Evolutionary conservation across 2,113 vertebrate species (phyloP), one percentile per base, ranked within the genome.

Genomic region (Cheirogaleus medius): DNA sequence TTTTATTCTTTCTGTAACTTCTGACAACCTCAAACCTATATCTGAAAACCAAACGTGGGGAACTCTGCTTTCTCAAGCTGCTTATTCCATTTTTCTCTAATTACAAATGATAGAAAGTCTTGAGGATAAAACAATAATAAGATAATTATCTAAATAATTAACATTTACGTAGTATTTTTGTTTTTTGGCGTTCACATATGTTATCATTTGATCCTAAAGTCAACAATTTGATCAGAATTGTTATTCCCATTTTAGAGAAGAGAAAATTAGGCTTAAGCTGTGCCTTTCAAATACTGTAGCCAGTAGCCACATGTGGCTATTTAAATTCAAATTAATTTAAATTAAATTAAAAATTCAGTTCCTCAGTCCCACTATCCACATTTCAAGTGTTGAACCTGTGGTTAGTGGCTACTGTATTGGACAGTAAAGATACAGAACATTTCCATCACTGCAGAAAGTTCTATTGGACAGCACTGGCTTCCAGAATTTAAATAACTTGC

Each of bases 241-340:
- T 29, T 54, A 34, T 58, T 49, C 10, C 47, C 49, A 21, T 82
- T 74, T 82, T 8, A 44, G 49, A 44, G 8, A 81, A 11, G 21
- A 92, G 60, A 76, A 74, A 94, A 80, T 90, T 60, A 76, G 74
- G 21, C 42, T 76, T 82, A 71, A 92, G 12, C 25, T 66, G 14
- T 32, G 27, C 11, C 27, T 96, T 89, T 20, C 34, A 82, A 90
- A 86, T 77, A 25, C 37, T n/a, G 13, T 32, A 69, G 25, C n/a
- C 77, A 74, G 32, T 52, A 64, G 23, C 6, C 8, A 34, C 20
- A n/a, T 37, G 25, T 52, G 47, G 10, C 71, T 74, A 37, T 39
- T 91, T 91, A 80, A 64, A 87, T 91, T 87, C 84, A 63, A 89
- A 84, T 87, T 68, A 60, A 44, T 39, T 91, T 91, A 81, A 64